Conservation (phyloP, 2,888 invertebrate genomes). For the Agonopterix heracliana region DNA sequence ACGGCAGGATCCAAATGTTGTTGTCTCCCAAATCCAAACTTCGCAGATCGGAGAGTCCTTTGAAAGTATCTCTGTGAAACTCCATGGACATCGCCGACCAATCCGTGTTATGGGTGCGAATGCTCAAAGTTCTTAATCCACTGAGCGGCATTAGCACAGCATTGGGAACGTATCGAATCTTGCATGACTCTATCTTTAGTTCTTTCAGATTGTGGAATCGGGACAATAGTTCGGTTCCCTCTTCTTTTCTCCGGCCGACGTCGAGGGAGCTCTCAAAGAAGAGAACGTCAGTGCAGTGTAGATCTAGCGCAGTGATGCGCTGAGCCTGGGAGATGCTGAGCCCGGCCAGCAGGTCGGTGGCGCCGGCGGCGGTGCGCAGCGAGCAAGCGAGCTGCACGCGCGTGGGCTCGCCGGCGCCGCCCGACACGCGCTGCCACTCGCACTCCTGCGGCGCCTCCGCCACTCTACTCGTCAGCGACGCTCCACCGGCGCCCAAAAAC, state of each 20-base stretch:
- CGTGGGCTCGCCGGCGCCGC: constrained; percentile 71
- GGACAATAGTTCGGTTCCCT: constrained; percentile 75
- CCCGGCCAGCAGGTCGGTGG: constrained; percentile 78
- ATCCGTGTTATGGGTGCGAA: constrained; percentile 86
- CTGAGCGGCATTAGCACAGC: constrained; percentile 81
- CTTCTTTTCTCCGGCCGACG: constrained; percentile 69
- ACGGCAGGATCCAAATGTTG: constrained; percentile 85
- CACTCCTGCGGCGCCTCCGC: constrained; percentile 83
- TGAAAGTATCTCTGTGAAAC: constrained; percentile 82
- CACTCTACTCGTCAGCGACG: constrained; percentile 68
- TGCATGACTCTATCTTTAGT: constrained; percentile 84
- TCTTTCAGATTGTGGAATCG: constrained; percentile 80
- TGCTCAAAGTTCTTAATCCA: constrained; percentile 79
- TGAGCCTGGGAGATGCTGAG: constrained; percentile 80
- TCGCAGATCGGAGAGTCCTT: constrained; percentile 80
- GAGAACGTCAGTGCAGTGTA: constrained; percentile 83
- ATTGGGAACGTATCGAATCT: constrained; percentile 83
- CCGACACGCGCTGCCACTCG: constrained; percentile 80
- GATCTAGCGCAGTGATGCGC: constrained; percentile 79
- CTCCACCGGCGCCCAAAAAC: constrained; percentile 53
- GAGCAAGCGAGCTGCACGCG: constrained; percentile 79
- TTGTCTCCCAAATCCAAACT: constrained; percentile 84
- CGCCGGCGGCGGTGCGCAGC: constrained; percentile 80
- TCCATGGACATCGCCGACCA: constrained; percentile 88
- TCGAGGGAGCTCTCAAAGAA: constrained; percentile 84